phyloP scores from a whole-genome alignment of 2,888 invertebrate genomes.

The Blera fallax region DNA sequence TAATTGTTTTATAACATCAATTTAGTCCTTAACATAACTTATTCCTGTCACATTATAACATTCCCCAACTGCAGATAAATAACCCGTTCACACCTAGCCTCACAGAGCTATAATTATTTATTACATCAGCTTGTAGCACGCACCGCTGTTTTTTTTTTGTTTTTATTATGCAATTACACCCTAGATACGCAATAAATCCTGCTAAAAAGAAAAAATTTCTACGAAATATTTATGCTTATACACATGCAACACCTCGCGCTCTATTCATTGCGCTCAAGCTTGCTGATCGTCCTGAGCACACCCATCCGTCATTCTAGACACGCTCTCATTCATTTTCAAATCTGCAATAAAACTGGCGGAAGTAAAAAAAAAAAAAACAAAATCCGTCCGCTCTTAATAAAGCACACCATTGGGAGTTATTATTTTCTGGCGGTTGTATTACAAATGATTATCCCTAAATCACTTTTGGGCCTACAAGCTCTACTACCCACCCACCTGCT shows the following conservation, averaged over 20 bases:
- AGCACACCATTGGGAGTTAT: slow-evolving; percentile 70
- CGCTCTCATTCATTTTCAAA: slow-evolving; percentile 58
- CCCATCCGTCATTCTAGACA: slow-evolving; percentile 66
- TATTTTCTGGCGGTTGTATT: slow-evolving; percentile 69
- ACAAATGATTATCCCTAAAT: slow-evolving; percentile 71
- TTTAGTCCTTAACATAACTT: background rate
- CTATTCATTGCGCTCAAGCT: background rate
- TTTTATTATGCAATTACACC: slow-evolving; percentile 48
- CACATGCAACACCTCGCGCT: slow-evolving; percentile 30
- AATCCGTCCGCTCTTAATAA: slow-evolving; percentile 49
- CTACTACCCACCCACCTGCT: background rate
- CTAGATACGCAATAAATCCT: slow-evolving; percentile 51
- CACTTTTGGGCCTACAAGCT: slow-evolving; percentile 21
- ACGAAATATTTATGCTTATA: slow-evolving; percentile 29
- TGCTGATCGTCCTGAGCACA: slow-evolving; percentile 14
- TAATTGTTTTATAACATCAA: slow-evolving; percentile 3
- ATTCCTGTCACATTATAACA: background rate
- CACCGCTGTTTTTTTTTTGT: slow-evolving; percentile 4
- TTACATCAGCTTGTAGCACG: slow-evolving; percentile 9
- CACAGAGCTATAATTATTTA: slow-evolving; percentile 33
- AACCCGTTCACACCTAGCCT: slow-evolving; percentile 30
- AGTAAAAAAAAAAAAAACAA: no score
- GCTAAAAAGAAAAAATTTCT: slow-evolving; percentile 36
- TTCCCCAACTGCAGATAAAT: slow-evolving; percentile 38
- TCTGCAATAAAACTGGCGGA: slow-evolving; percentile 53